Evolutionary conservation across 2,888 invertebrate species (phyloP).

Genomic region (Penaeus monodon): DNA sequence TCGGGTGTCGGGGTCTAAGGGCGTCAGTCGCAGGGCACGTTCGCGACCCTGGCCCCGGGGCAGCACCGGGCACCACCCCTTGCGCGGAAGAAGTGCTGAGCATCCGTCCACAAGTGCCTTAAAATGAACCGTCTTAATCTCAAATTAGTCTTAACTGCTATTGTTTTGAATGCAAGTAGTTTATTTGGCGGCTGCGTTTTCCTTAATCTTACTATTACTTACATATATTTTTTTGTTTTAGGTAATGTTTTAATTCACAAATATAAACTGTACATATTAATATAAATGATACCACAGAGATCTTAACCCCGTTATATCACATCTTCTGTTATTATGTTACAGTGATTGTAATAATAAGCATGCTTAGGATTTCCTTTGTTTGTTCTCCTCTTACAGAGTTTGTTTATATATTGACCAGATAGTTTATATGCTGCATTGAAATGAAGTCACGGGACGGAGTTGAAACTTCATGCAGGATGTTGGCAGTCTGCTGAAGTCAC

Average conservation of each 20-base stretch:
- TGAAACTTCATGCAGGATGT: no score
- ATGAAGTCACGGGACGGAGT: no score
- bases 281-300: constrained; percentile 25
- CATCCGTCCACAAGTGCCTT: no score
- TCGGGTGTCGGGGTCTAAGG: no score
- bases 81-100: no score
- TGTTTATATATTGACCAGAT: constrained; percentile 6
- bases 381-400: background rate
- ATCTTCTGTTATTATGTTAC: constrained; percentile 13
- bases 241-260: background rate
- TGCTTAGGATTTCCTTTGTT: constrained; percentile 1
- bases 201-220: background rate
- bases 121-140: no score
- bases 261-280: constrained; percentile 24
- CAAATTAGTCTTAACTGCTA: no score
- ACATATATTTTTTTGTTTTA: background rate
- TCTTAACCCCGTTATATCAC: constrained; percentile 19
- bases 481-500: no score
- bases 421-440: background rate
- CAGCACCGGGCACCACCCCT: no score
- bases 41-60: no score
- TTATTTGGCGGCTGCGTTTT: background rate
- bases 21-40: no score
- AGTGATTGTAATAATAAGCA: constrained; percentile 11
- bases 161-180: no score